Percentiles rank a stretch among this genome's conserved stretches.
Evolutionary conservation across 2,888 invertebrate species (phyloP).

Genomic region (Falcaria lacertinaria): DNA sequence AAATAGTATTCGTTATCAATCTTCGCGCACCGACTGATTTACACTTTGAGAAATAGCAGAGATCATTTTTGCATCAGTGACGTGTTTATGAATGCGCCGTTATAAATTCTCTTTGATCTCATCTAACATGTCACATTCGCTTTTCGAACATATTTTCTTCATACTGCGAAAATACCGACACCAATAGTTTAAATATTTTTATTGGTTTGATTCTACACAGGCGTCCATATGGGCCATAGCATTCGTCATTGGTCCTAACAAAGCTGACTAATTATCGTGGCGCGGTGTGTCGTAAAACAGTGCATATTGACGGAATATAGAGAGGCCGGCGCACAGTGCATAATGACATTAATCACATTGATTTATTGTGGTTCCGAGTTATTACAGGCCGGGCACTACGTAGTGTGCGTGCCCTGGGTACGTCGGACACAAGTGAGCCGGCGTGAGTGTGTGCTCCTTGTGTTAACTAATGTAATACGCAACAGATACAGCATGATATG

Average conservation of each 20-base stretch:
- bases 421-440: constrained; percentile 30
- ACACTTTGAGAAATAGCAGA: constrained; percentile 68
- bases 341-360: constrained; percentile 81
- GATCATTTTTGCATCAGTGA: constrained; percentile 68
- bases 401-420: constrained; percentile 54
- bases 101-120: constrained; percentile 71
- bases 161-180: constrained; percentile 35
- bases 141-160: constrained; percentile 33
- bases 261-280: constrained; percentile 79
- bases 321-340: constrained; percentile 79
- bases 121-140: constrained; percentile 49
- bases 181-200: constrained; percentile 45
- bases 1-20: constrained; percentile 57
- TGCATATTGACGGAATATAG: constrained; percentile 81
- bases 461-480: constrained; percentile 67
- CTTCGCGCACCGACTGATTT: constrained; percentile 35
- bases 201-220: constrained; percentile 46
- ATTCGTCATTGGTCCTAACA: constrained; percentile 72
- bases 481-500: constrained; percentile 56
- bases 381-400: constrained; percentile 71
- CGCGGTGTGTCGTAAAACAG: constrained; percentile 78
- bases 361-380: constrained; percentile 81
- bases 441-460: constrained; percentile 55
- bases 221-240: constrained; percentile 42
- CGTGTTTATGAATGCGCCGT: constrained; percentile 68